A percentile compares a stretch with the other conserved stretches of the same genome.
Conservation (phyloP, 1,140 invertebrate genomes). For the Pseudomyrmex flavicornis region DNA sequence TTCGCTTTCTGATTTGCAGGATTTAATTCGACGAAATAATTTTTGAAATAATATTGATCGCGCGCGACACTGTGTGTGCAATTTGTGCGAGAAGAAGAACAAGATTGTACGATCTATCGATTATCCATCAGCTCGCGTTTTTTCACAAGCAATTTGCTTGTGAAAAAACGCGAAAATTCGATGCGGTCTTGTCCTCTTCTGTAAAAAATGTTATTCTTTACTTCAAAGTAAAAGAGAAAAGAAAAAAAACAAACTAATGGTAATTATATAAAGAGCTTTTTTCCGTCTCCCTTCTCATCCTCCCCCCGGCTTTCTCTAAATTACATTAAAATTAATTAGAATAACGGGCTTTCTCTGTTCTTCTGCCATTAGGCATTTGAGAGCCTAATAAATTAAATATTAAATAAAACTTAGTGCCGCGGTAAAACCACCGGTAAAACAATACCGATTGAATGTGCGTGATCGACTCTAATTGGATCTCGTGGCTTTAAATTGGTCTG, state of each 20-base stretch:
- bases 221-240: not conserved
- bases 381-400: not conserved
- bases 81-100: too few species aligned
- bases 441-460: conserved; percentile 36
- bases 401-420: conserved; percentile 5
- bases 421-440: not conserved
- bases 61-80: too few species aligned
- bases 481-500: conserved; percentile 59
- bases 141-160: too few species aligned
- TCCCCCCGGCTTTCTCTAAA: not conserved
- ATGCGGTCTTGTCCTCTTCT: too few species aligned
- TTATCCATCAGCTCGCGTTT: not conserved
- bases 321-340: conserved; percentile 24
- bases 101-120: not conserved
- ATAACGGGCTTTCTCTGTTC: too few species aligned
- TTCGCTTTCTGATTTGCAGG: too few species aligned
- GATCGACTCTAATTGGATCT: conserved; percentile 55
- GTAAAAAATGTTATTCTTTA: too few species aligned
- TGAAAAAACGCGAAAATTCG: too few species aligned
- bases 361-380: not conserved
- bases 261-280: not conserved
- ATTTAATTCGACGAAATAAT: too few species aligned
- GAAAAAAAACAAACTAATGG: not conserved
- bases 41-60: too few species aligned
- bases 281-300: too few species aligned